A percentile compares a stretch with the other conserved stretches of the same genome.
phyloP scores from a whole-genome alignment of 2,888 invertebrate species.

The Trachelus tabidus region DNA sequence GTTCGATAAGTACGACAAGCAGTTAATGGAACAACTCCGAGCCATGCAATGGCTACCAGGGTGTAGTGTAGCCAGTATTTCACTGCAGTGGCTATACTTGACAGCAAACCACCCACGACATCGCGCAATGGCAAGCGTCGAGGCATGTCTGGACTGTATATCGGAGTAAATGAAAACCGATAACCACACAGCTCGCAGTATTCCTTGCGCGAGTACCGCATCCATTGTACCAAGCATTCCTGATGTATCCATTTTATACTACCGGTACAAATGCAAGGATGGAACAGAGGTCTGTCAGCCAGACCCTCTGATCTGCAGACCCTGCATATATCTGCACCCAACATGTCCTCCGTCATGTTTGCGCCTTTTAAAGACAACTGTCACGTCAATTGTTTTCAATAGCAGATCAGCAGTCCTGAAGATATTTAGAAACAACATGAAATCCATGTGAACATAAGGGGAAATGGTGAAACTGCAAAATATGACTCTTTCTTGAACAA shows the following conservation, averaged over 20 bases:
- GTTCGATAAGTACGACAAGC: slow-evolving; percentile 96
- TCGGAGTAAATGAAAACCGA: slow-evolving; percentile 97
- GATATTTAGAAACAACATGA: background rate
- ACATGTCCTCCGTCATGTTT: slow-evolving; percentile 69
- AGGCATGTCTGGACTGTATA: slow-evolving; percentile 99
- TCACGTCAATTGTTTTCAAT: background rate
- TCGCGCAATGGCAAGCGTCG: slow-evolving; percentile 92
- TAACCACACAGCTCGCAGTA: slow-evolving; percentile 98
- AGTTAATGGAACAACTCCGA: slow-evolving; percentile 94
- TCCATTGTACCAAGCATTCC: slow-evolving; percentile 98
- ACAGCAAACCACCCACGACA: slow-evolving; percentile 88
- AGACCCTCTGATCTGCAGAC: slow-evolving; percentile 96
- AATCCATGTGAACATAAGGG: background rate
- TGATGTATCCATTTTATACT: slow-evolving; percentile 99
- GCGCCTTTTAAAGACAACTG: slow-evolving; percentile 1
- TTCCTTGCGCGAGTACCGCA: slow-evolving; percentile 98
- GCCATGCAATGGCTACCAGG: slow-evolving; percentile 96
- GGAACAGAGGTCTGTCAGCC: slow-evolving; percentile 92
- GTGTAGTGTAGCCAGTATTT: slow-evolving; percentile 98
- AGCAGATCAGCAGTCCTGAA: background rate
- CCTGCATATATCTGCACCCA: slow-evolving; percentile 92
- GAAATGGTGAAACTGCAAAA: no score
- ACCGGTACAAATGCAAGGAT: slow-evolving; percentile 99
- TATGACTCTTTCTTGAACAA: no score
- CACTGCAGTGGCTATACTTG: slow-evolving; percentile 91